These are phyloP conservation scores for Squalus acanthias DNA, from an alignment of 2,797 vertebrate species.

Conservation along the genomic window DNA sequence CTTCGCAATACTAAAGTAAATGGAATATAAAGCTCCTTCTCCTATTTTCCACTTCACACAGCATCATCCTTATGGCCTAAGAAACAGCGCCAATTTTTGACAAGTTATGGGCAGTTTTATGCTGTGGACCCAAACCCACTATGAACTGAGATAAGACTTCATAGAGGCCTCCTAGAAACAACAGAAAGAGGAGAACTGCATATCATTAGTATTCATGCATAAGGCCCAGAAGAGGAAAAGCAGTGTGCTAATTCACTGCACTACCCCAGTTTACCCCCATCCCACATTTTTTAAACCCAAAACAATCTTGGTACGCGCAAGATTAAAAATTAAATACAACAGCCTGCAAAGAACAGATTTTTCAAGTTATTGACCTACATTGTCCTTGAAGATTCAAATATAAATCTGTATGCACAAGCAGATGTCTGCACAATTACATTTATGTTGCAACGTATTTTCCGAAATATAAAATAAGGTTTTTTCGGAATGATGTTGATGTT, in stretches of 20 bases:
- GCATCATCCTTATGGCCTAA: neutral
- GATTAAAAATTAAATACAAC: neutral
- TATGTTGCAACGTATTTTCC: neutral
- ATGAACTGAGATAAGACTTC: neutral
- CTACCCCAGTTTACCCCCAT: neutral
- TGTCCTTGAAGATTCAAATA: neutral
- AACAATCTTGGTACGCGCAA: neutral
- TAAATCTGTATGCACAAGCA: neutral
- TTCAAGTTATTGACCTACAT: neutral
- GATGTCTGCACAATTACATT: neutral
- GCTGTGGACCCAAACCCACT: neutral
- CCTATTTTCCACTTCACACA: neutral
- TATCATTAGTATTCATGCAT: neutral
- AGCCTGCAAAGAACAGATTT: neutral
- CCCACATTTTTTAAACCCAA: neutral
- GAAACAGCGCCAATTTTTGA: neutral
- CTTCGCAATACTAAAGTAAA: neutral
- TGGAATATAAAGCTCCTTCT: neutral
- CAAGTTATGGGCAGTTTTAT: neutral
- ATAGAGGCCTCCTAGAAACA: neutral
- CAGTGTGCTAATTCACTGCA: neutral
- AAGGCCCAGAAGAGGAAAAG: neutral
- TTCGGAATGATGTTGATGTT: neutral
- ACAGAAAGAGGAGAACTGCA: neutral
- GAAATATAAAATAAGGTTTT: neutral